Conservation (phyloP, 2,888 invertebrate species). For the Aelia acuminata region DNA sequence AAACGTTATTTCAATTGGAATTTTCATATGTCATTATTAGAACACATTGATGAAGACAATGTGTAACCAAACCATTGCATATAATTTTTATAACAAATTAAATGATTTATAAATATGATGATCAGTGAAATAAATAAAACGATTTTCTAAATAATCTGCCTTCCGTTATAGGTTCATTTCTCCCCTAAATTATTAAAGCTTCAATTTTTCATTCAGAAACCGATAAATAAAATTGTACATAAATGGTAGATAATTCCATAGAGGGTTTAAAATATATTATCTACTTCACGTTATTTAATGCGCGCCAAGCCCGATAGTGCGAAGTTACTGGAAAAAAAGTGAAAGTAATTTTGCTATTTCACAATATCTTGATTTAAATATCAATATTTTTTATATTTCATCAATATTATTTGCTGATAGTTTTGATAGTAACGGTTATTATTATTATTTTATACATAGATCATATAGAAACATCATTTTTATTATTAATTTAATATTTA, state of each 20-base stretch:
- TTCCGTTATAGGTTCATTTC: not conserved
- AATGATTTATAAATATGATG: conserved; percentile 6
- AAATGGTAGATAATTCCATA: not conserved
- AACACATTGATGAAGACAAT: conserved; percentile 38
- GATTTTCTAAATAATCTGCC: not conserved
- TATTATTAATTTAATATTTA: no score
- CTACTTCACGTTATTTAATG: not conserved
- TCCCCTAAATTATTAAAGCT: no score
- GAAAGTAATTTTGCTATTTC: not conserved
- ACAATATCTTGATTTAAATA: not conserved
- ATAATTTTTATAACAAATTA: not conserved
- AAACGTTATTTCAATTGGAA: not conserved
- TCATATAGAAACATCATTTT: no score
- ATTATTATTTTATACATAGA: no score
- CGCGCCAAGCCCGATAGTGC: not conserved
- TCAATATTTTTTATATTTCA: not conserved
- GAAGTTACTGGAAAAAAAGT: not conserved
- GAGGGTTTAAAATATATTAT: not conserved
- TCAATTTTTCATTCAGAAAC: not conserved
- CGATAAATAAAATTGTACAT: not conserved
- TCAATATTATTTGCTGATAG: not conserved
- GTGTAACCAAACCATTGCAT: not conserved
- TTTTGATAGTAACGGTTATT: not conserved
- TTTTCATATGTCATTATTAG: not conserved
- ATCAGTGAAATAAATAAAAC: not conserved